Evolutionary conservation across 2,888 invertebrate genomes (phyloP).

Genomic region (Didymodactylos carnosus): DNA sequence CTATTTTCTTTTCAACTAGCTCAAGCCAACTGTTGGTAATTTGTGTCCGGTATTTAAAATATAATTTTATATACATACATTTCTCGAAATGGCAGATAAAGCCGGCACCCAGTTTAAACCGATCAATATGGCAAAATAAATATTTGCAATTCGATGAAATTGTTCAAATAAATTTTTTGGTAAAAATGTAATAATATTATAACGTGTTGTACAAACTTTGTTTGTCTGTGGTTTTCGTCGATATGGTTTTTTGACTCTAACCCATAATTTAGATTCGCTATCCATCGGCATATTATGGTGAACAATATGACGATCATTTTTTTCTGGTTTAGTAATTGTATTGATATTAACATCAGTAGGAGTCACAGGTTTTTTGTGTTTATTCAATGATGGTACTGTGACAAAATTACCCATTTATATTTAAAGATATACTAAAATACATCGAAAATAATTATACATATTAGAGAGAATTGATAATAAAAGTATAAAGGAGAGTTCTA

Average conservation of each 20-base stretch:
- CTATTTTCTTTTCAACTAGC: too few species aligned
- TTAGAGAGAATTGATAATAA: too few species aligned
- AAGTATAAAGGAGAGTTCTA: too few species aligned
- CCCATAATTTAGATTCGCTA: background rate
- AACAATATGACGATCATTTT: background rate
- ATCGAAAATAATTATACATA: too few species aligned
- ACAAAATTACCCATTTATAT: background rate
- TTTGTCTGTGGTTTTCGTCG: background rate
- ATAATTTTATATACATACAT: background rate
- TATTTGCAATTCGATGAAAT: conserved; percentile 85
- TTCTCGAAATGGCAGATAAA: background rate
- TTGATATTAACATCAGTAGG: too few species aligned
- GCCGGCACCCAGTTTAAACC: conserved; percentile 82
- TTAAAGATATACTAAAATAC: too few species aligned
- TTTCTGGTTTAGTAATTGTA: background rate
- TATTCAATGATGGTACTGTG: background rate
- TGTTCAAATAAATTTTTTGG: conserved; percentile 45
- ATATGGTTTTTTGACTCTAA: background rate
- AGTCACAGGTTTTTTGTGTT: background rate
- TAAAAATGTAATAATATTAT: conserved; percentile 39
- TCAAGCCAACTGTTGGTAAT: too few species aligned
- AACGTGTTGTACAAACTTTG: background rate
- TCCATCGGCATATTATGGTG: background rate
- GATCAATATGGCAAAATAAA: conserved; percentile 90
- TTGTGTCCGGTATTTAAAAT: too few species aligned